Evolutionary conservation across 2,888 invertebrate species (phyloP).

Genomic region (Bhutanitis thaidina): DNA sequence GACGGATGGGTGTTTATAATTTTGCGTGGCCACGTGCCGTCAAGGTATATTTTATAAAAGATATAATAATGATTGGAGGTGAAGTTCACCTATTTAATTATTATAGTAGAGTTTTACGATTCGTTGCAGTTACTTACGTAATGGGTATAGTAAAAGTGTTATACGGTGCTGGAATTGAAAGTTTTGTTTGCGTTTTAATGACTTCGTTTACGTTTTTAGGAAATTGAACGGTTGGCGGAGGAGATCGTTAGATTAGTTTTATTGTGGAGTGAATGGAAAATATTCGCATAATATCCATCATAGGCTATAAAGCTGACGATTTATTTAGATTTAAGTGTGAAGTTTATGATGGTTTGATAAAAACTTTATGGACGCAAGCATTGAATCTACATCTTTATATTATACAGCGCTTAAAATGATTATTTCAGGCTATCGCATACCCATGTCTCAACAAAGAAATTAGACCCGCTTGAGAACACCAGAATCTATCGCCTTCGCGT

Average conservation of each 20-base stretch:
- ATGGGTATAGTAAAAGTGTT: not conserved
- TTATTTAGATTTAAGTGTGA: too few relatives aligned
- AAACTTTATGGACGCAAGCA: too few relatives aligned
- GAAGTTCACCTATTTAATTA: too few relatives aligned
- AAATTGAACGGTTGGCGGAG: not conserved
- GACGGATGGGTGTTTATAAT: not conserved
- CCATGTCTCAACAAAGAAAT: too few relatives aligned
- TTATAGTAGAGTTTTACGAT: not conserved
- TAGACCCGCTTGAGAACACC: too few relatives aligned
- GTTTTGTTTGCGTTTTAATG: slow-evolving; percentile 9
- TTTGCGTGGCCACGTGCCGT: not conserved
- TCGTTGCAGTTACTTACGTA: not conserved
- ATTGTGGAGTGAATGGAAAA: slow-evolving; percentile 5
- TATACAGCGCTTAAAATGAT: too few relatives aligned
- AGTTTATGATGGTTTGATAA: too few relatives aligned
- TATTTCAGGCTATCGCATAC: too few relatives aligned
- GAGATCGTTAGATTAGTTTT: slow-evolving; percentile 14
- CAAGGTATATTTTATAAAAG: not conserved
- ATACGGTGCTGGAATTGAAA: slow-evolving; percentile 5
- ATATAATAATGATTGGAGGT: slow-evolving; percentile 4
- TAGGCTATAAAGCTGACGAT: too few relatives aligned
- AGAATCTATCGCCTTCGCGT: too few relatives aligned
- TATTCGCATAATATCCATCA: not conserved
- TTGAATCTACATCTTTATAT: too few relatives aligned
- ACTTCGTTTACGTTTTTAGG: slow-evolving; percentile 2